Base-by-base conservation (phyloP, 2,113 vertebrate species). In the Myodes glareolus region DNA sequence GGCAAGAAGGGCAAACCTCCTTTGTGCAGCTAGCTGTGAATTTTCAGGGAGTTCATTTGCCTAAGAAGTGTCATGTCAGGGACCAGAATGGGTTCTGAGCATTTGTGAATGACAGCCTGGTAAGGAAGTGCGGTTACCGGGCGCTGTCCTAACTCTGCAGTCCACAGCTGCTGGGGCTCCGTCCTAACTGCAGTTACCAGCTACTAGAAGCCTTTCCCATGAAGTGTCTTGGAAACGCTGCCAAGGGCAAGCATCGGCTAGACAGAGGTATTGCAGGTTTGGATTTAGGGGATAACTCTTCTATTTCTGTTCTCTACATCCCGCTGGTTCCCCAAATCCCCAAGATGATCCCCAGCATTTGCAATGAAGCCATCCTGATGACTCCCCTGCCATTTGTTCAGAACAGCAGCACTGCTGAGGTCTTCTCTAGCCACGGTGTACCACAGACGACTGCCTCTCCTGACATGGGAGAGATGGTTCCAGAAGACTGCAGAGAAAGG, bases 251-350 rank as follows among this genome's bases (percentile, higher is more conserved):
- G 73, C 55, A 85, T 42, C 78, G 76, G 67, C 58, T 81, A 61
- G 72, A 89, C 11, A 77, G 76, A 91, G 47, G 81, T 27, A 25
- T 80, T 91, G 55, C 0, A 3, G 61, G 45, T 72, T 86, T 45
- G 88, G 81, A 93, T 29, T 95, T 73, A 77, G 33, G 63, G 87
- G 68, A 93, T 93, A 47, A 91, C 67, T 91, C 77, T 95, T 92
- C 91, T 92, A 55, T 76, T 91, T 96, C 91, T 94, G 36, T 50
- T 81, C 39, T 55, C 78, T 61, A 27, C 42, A 36, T 55, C 42
- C 72, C 78, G 7, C 8, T 17, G 88, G 63, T 25, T n/a, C 76
- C 73, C 68, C 42, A 11, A 82, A 27, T 61, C 72, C 86, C 36
- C 58, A 63, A 65, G n/a, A 94, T 21, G 47, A 80, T 36, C 80